Base-by-base conservation (phyloP, 2,113 vertebrate species). In the Cavia porcellus region DNA sequence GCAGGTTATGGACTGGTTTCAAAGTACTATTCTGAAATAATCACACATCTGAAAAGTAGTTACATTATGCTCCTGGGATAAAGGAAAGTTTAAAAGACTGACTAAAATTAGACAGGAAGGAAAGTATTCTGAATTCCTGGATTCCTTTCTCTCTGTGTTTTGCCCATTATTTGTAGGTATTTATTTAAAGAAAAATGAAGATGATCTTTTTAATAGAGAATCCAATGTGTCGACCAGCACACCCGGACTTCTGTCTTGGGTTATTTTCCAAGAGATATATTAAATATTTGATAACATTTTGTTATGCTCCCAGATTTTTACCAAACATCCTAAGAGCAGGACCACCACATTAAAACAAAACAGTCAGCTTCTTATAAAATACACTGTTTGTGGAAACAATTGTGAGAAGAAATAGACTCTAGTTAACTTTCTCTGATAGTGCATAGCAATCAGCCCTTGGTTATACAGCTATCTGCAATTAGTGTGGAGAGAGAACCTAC, bases 201-300 rank as follows among this genome's bases (percentile, higher is more conserved):
- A 90, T 59, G 77, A 35, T 28, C 30, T 59, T 95, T 96, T 61
- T 52, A 28, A 84, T 91, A 89, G 8, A 80, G 32, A 94, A 86
- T 62, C 28, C 94, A 92, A 72, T 55, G 59, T 97, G n/a, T 75
- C n/a, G 64, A 22, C 93, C 62, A 95, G 70, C 57, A 93, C 2
- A 82, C 13, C 35, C 15, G 79, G 68, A 95, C 4, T 95, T 87
- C 83, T 86, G 38, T 84, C 87, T 97, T 96, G n/a, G 86, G 72
- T 68, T 97, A 55, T 92, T 92, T 97, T 84, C 89, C 87, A 97
- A 90, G 8, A 20, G 45, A 77, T 92, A 66, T 32, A 96, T 96
- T 95, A 70, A 93, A 89, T 68, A 96, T 92, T 95, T 91, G 80
- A 55, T 94, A 79, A 95, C 93, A 59, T 62, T 93, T 38, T 74